Evolutionary conservation across 2,797 vertebrate species (phyloP).

Genomic region (Nyctalus aviator): DNA sequence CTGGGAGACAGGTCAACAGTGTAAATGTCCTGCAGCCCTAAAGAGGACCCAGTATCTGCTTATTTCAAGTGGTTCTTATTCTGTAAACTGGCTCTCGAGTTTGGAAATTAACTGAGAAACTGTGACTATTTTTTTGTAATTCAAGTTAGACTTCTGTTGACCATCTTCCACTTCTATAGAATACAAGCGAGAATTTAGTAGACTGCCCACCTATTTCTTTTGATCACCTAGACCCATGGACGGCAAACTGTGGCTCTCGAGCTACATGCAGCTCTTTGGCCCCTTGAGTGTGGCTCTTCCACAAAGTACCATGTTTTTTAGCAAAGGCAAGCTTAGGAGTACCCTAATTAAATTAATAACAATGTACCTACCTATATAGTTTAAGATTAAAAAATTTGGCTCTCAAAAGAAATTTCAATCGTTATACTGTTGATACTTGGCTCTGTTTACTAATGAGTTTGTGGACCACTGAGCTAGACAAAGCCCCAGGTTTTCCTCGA

Average conservation of each 20-base stretch:
- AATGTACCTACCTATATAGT: too few relatives aligned
- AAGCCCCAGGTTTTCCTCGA: background rate
- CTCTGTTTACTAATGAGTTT: too few relatives aligned
- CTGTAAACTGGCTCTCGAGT: background rate
- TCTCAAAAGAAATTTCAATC: too few relatives aligned
- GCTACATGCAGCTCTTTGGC: too few relatives aligned
- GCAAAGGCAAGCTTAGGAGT: too few relatives aligned
- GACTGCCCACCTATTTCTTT: background rate
- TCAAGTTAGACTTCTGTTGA: background rate
- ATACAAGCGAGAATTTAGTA: background rate
- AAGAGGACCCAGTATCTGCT: background rate
- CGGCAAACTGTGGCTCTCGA: too few relatives aligned
- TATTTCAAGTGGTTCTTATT: background rate
- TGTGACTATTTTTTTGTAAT: background rate
- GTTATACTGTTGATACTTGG: too few relatives aligned
- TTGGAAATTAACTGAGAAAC: background rate
- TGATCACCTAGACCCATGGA: background rate
- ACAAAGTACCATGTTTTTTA: too few relatives aligned
- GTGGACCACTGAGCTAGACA: background rate
- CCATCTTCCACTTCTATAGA: background rate
- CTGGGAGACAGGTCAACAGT: background rate
- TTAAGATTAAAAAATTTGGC: too few relatives aligned
- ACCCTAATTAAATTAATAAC: too few relatives aligned
- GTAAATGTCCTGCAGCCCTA: background rate
- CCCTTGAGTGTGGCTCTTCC: too few relatives aligned